These are phyloP conservation scores for Dichetophora obliterata DNA, from an alignment of 2,888 invertebrate species.

Conservation along the genomic window DNA sequence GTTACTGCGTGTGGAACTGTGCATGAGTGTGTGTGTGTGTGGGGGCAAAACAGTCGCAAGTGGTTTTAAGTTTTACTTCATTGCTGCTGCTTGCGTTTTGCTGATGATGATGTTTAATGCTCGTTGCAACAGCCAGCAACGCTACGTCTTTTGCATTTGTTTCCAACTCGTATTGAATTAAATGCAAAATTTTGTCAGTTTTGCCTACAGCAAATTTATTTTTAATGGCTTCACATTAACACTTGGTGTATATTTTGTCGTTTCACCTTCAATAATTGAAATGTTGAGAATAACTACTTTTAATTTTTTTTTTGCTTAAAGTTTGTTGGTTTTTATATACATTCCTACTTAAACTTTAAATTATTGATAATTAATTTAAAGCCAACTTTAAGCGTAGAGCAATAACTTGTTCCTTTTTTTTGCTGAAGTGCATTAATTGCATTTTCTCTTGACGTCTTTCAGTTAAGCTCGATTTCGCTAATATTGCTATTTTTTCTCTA, in stretches of 20 bases:
- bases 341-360: too few species aligned
- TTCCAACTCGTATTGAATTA: not conserved
- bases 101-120: not conserved
- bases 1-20: not conserved
- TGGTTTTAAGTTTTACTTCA: not conserved
- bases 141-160: not conserved
- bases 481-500: too few species aligned
- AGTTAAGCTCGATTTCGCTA: too few species aligned
- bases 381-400: too few species aligned
- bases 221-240: conserved; percentile 14
- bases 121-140: not conserved
- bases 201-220: conserved; percentile 2
- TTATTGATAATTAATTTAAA: too few species aligned
- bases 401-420: not conserved
- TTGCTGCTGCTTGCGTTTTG: not conserved
- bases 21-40: not conserved
- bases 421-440: not conserved
- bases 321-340: too few species aligned
- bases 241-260: not conserved
- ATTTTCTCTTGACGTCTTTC: too few species aligned
- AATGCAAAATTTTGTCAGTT: not conserved
- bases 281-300: too few species aligned
- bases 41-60: conserved; percentile 16
- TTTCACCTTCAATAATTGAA: too few species aligned
- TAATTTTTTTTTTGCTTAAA: too few species aligned